phyloP scores from a whole-genome alignment of 2,888 invertebrate species.

The Sinohyriopsis cumingii region DNA sequence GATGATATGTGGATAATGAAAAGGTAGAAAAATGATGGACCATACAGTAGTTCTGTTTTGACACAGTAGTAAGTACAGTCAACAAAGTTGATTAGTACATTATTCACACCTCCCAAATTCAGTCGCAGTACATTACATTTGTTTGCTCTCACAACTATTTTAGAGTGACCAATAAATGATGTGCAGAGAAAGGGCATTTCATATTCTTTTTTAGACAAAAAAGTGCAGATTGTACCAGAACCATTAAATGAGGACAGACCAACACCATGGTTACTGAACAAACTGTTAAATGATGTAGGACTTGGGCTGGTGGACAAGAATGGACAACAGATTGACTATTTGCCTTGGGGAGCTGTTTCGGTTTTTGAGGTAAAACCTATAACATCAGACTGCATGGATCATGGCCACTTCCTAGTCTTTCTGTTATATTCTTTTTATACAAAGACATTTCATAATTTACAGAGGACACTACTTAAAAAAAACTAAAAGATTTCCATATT shows the following conservation, averaged over 20 bases:
- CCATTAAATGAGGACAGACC: conserved; percentile 34
- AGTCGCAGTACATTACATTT: too few species aligned
- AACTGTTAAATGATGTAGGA: conserved; percentile 14
- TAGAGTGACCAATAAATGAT: too few species aligned
- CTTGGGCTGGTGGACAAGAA: conserved; percentile 15
- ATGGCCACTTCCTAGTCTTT: conserved; percentile 11
- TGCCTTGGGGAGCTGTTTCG: conserved; percentile 28
- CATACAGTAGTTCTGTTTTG: too few species aligned
- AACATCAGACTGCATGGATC: neutral
- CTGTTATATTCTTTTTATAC: conserved; percentile 1
- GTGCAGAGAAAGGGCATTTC: too few species aligned
- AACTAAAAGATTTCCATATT: too few species aligned
- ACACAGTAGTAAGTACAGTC: too few species aligned
- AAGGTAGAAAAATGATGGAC: too few species aligned
- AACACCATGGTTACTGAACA: conserved; percentile 37
- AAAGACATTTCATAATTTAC: neutral
- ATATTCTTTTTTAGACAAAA: neutral
- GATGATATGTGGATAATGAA: too few species aligned
- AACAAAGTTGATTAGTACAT: too few species aligned
- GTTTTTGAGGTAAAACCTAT: conserved; percentile 23
- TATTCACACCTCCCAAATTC: too few species aligned
- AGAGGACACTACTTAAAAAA: too few species aligned
- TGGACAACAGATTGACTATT: conserved; percentile 21
- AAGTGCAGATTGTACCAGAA: neutral
- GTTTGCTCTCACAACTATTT: too few species aligned